phyloP scores from a whole-genome alignment of 53 echinoderm and acorn worm species.

The Paracentrotus lividus region DNA sequence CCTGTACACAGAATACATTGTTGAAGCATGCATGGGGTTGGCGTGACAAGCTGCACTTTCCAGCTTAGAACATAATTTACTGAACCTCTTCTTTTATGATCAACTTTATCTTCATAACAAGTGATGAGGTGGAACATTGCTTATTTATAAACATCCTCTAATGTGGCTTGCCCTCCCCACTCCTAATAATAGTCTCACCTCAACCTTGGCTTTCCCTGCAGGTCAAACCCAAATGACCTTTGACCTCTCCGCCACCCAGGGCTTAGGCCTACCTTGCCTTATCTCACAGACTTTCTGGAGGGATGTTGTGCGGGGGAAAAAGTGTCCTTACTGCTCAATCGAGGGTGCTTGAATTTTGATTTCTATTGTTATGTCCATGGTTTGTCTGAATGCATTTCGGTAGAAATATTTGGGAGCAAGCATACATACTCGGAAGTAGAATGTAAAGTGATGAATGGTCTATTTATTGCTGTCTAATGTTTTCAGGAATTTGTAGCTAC shows the following conservation, averaged over 20 bases:
- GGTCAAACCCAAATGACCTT: conserved; percentile 48
- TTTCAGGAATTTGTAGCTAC: not conserved
- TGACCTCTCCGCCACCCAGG: conserved; percentile 58
- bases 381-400: no score
- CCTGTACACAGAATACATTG: no score
- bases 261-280: not conserved
- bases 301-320: not conserved
- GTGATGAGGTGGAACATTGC: conserved; percentile 36
- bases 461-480: not conserved
- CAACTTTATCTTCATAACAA: not conserved
- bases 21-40: not conserved
- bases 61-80: not conserved
- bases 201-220: conserved; percentile 62
- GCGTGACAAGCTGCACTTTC: not conserved
- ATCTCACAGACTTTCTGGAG: not conserved
- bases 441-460: not conserved
- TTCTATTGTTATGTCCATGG: no score
- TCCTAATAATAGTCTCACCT: conserved; percentile 54
- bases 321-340: not conserved
- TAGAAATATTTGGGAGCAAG: no score
- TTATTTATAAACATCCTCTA: conserved; percentile 65
- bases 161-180: conserved; percentile 43
- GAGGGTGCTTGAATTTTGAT: no score
- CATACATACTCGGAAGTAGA: no score
- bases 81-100: conserved; percentile 4